Evolutionary conservation across 64 coral and sea anemone genomes (phyloP), one percentile per base, ranked within the genome.

Genomic region (Montipora cactus): DNA sequence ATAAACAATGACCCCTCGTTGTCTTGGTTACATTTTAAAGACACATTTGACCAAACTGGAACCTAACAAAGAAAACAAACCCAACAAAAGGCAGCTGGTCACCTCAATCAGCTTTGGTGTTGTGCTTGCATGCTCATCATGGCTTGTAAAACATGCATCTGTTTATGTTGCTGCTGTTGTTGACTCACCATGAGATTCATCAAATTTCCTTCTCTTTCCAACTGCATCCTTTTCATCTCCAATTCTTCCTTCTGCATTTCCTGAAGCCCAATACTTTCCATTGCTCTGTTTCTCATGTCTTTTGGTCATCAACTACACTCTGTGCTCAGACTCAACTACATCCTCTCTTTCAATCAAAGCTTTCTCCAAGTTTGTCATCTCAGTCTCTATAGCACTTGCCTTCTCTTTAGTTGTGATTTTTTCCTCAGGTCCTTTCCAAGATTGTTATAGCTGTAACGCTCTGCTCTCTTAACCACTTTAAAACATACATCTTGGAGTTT

Each of bases 401-500:
- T 73, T 73, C 23, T 73, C 69, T 25, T 73, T 5, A 73, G 21
- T 64, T 64, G 8, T 64, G 59, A 64, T 64, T 64, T 64, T 64
- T 64, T 64, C 59, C 59, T 64, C 59, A 64, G 4, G 8, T 3
- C 59, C 59, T n/a, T 73, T 21, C n/a, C 11, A 73, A 73, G 69
- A 73, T 73, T 73, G 69, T 73, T 73, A 73, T 73, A 73, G 69
- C 69, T 2, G 78, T 91, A 78, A 69, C 78, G 71, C 5, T 87
- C 91, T 78, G 91, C 50, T 28, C 91, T 15, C 91, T 93, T 93
- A 22, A 87, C 70, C 76, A 93, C 91, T 48, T 87, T 93, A 46
- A 93, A 93, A 87, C 75, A 57, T 3, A 93, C 91, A 0, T 77
- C n/a, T 3, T 93, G 67, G 25, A 62, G 28, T 93, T 93, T 93